Evolutionary conservation across 1,140 invertebrate species (phyloP), one percentile per base, ranked within the genome.

Genomic region (Rhynchophorus ferrugineus): DNA sequence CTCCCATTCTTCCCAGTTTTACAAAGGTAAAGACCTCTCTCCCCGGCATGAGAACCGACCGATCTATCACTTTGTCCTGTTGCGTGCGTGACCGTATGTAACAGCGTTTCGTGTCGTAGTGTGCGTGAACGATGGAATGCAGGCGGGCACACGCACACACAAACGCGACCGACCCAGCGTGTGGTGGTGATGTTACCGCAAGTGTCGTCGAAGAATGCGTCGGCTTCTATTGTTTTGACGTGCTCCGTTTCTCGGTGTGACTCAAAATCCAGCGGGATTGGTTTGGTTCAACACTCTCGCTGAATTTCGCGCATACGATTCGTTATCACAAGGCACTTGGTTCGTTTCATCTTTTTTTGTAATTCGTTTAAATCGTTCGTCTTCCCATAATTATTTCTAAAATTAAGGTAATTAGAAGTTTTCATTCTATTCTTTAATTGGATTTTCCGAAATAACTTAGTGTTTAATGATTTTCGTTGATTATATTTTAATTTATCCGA

Each of bases 21-120:
- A 69, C 57, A 69, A 68, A 69, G 68, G 68, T 69, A 69, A 54
- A 61, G 60, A 47, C 3, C 24, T 29, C 24, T 11, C 5, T 6
- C 5, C 11, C 24, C 24, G 11, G 5, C 24, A 11, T 29, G 11
- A 29, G 24, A 29, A 6, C 5, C 5, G 24, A 29, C 11, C 24
- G 24, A 29, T 29, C 5, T n/a, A n/a, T n/a, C n/a, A n/a, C n/a
- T n/a, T n/a, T n/a, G n/a, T n/a, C 24, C 5, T 29, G 24, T 29
- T 5, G 24, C 11, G 24, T 29, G 24, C 5, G 24, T 29, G 24
- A n/a, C n/a, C n/a, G n/a, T n/a, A n/a, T n/a, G n/a, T n/a, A n/a
- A n/a, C 24, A 5, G 5, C 24, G 24, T 29, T 11, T 29, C 24
- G 24, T 29, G n/a, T 29, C 5, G 5, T 29, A 6, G 24, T 29